Conservation (phyloP, 1,140 invertebrate genomes). For the Streblospio benedicti region DNA sequence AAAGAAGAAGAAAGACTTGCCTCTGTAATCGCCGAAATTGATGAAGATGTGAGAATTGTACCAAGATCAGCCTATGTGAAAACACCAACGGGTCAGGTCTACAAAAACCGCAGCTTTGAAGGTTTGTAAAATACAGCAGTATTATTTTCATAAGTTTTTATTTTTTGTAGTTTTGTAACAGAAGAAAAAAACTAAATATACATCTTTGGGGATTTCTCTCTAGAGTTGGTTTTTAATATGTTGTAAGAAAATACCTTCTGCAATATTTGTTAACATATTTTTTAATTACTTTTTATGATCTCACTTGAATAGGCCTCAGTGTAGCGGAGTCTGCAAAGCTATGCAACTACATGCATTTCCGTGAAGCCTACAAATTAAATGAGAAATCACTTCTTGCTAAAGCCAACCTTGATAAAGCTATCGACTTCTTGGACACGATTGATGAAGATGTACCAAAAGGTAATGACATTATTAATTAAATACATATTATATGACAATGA, state of each 20-base stretch:
- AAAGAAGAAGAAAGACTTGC: slow-evolving; percentile 48
- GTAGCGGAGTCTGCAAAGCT: slow-evolving; percentile 45
- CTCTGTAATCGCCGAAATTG: slow-evolving; percentile 43
- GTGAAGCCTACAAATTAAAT: slow-evolving; percentile 33
- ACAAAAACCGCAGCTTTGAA: slow-evolving; percentile 45
- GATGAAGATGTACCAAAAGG: slow-evolving; percentile 47
- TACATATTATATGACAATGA: not conserved
- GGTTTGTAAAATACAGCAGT: slow-evolving; percentile 33
- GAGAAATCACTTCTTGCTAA: slow-evolving; percentile 39
- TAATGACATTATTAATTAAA: slow-evolving; percentile 18
- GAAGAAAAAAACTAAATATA: too few species aligned
- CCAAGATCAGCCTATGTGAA: slow-evolving; percentile 43
- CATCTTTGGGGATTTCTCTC: too few species aligned
- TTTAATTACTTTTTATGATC: too few species aligned
- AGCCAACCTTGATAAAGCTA: slow-evolving; percentile 43
- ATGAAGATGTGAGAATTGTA: slow-evolving; percentile 44
- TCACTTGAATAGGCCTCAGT: slow-evolving; percentile 40
- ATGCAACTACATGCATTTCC: slow-evolving; percentile 46
- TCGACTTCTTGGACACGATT: slow-evolving; percentile 46
- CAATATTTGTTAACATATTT: too few species aligned
- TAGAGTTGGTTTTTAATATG: too few species aligned
- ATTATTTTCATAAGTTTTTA: too few species aligned
- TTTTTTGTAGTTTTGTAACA: not conserved
- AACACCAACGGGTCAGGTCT: slow-evolving; percentile 39
- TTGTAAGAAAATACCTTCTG: too few species aligned